These are phyloP conservation scores for Drosophila mayri DNA, from an alignment of 1,140 invertebrate genomes.

Conservation along the genomic window DNA sequence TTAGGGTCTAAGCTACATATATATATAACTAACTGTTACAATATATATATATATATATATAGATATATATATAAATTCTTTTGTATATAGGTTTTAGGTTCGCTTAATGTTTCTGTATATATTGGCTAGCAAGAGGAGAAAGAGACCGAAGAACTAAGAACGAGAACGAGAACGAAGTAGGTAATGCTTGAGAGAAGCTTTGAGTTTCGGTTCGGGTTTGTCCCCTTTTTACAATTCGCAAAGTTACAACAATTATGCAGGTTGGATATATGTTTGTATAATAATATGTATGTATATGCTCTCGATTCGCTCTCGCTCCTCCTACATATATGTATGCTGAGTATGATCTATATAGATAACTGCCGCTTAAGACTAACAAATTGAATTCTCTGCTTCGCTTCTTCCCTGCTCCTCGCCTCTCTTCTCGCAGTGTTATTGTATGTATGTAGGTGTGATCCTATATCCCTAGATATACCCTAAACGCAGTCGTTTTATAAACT, in stretches of 20 bases:
- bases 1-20: slow-evolving; percentile 17
- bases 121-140: slow-evolving; percentile 69
- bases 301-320: slow-evolving; percentile 10
- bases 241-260: slow-evolving; percentile 39
- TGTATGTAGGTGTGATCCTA: slow-evolving; percentile 39
- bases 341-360: slow-evolving; percentile 28
- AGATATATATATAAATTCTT: slow-evolving; percentile 65
- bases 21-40: slow-evolving; percentile 30
- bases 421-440: background rate
- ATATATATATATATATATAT: slow-evolving; percentile 38
- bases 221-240: slow-evolving; percentile 20
- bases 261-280: slow-evolving; percentile 13
- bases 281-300: background rate
- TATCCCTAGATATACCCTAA: slow-evolving; percentile 42
- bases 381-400: slow-evolving; percentile 44
- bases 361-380: slow-evolving; percentile 59
- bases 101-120: slow-evolving; percentile 24
- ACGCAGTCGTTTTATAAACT: slow-evolving; percentile 74
- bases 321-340: slow-evolving; percentile 19
- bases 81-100: slow-evolving; percentile 56
- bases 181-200: slow-evolving; percentile 46
- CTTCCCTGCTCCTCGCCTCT: background rate
- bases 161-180: slow-evolving; percentile 16
- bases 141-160: slow-evolving; percentile 27
- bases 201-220: slow-evolving; percentile 12